phyloP scores from a whole-genome alignment of 2,797 vertebrate species.

The Mus spretus region DNA sequence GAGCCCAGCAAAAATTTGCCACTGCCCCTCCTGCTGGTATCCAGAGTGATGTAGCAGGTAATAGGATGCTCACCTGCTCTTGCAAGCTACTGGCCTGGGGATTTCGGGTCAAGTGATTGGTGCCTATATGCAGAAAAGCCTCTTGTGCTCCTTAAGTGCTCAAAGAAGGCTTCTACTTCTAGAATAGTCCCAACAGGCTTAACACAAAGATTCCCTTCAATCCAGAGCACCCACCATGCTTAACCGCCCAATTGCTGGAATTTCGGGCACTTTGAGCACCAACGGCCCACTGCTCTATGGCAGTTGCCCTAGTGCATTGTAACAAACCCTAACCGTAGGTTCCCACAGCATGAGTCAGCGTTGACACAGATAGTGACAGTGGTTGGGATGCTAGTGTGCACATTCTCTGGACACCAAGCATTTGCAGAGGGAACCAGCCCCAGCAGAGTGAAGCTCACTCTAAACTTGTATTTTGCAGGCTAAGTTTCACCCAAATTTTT shows the following conservation, averaged over 20 bases:
- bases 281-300: not conserved
- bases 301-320: not conserved
- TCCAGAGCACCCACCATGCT: not conserved
- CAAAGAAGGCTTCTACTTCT: too few relatives aligned
- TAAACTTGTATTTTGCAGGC: too few relatives aligned
- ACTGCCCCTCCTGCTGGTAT: not conserved
- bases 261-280: not conserved
- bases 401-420: not conserved
- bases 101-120: not conserved
- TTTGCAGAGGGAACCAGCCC: not conserved
- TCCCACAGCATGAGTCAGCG: not conserved
- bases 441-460: accelerated
- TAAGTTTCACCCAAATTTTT: not conserved
- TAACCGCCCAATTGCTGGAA: not conserved
- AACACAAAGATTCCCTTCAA: not conserved
- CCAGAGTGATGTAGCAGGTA: too few relatives aligned
- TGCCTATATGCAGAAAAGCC: not conserved
- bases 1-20: not conserved
- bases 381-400: not conserved
- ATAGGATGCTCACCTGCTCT: not conserved
- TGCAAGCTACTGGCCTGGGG: not conserved
- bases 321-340: not conserved
- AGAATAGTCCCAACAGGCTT: not conserved
- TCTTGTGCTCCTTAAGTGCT: not conserved
- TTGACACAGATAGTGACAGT: not conserved